Evolutionary conservation across 1,140 invertebrate species (phyloP).

Genomic region (Pissodes strobi): DNA sequence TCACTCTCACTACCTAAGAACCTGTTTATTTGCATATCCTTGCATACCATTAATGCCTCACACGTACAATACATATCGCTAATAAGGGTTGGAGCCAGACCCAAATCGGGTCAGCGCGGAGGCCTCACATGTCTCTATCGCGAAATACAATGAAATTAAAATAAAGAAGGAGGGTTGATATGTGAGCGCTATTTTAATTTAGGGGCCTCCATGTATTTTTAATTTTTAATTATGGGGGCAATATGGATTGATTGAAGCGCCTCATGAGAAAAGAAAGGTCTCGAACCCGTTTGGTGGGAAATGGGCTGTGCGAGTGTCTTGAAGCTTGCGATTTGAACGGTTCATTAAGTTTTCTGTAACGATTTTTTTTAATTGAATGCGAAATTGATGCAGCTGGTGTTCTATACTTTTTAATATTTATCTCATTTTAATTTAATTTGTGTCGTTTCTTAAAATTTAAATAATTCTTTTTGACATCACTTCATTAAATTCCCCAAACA

Average conservation of each 20-base stretch:
- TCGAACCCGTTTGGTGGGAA: conserved; percentile 13
- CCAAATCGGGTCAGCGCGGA: conserved; percentile 11
- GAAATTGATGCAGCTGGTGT: no score
- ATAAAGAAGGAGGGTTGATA: conserved; percentile 12
- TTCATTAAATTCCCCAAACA: no score
- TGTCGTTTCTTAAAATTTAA: no score
- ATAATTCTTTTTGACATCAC: no score
- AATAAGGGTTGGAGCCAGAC: conserved; percentile 4
- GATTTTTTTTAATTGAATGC: conserved; percentile 6
- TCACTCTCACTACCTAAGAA: conserved; percentile 10
- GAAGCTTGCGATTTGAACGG: not conserved
- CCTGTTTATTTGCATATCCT: conserved; percentile 17
- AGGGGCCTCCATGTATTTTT: conserved; percentile 4
- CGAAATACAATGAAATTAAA: conserved; percentile 5
- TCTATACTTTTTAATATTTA: no score
- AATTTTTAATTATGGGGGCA: conserved; percentile 14
- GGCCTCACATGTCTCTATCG: not conserved
- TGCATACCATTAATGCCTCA: conserved; percentile 7
- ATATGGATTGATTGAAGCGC: conserved; percentile 19
- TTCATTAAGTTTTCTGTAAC: not conserved
- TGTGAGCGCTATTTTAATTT: conserved; percentile 17
- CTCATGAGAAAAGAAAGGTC: conserved; percentile 12
- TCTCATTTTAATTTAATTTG: no score
- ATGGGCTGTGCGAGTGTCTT: not conserved
- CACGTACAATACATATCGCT: conserved; percentile 1